Base-by-base conservation (phyloP, 2,888 invertebrate species). In the Endotricha flammealis region DNA sequence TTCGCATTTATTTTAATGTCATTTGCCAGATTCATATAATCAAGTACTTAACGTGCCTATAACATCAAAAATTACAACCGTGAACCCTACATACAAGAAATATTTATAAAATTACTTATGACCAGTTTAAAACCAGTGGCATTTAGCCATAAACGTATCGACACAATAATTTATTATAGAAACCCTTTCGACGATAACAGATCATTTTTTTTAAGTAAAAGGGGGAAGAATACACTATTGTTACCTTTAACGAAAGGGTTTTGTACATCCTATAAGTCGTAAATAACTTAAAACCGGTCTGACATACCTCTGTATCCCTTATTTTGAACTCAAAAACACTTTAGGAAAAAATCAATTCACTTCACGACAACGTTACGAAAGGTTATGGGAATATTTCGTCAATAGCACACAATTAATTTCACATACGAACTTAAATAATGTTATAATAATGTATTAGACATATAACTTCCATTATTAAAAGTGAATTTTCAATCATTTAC, bases 211-310 rank as follows among this genome's bases (percentile, higher is more conserved):
- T 20, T 6, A 20, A 20, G 8, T 2, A 20, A 20, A 20, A 16
- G 16, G 20, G 20, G 20, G 6, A 20, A 2, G 8, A 7, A 20
- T 32, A 14, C 16, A 25, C 10, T 24, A 33, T 24, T 25, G 16
- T 25, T 32, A 25, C 24, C 25, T 25, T 50, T 27, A 1, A 28
- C 16, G 14, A 29, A 36, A 41, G 57, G 59, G 58, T 56, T 44
- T 47, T 37, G 52, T 56, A 49, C 50, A 42, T 54, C 62, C 68
- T 64, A 57, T 50, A 42, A 44, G 41, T 44, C 55, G 49, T 66
- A 63, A 68, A 70, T 66, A 67, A 57, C 59, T 54, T 55, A 42
- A 45, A 72, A 73, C 73, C 62, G 63, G 73, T 73, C 71, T 38
- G 43, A 60, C 62, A 40, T 65, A 70, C 67, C 69, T 57, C 39